Evolutionary conservation across 2,113 vertebrate species (phyloP).

Genomic region (Pseudopipra pipra): DNA sequence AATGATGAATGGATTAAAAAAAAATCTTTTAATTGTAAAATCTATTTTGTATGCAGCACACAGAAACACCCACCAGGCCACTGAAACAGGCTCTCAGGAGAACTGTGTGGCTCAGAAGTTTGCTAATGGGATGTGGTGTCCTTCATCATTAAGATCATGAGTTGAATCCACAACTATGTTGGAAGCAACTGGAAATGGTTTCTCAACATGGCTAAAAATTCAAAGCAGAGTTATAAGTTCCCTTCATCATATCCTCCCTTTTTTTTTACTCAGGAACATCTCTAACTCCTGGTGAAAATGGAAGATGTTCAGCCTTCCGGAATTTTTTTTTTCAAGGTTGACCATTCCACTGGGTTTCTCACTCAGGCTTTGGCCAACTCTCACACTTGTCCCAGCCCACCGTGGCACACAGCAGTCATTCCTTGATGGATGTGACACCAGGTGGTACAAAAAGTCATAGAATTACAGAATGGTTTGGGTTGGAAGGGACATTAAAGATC

Average conservation of each 20-base stretch:
- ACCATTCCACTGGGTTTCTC: background rate
- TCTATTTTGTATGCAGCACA: slow-evolving; percentile 28
- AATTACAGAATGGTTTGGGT: background rate
- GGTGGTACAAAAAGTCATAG: background rate
- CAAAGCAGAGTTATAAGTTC: background rate
- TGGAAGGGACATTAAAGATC: background rate
- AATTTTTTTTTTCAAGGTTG: background rate
- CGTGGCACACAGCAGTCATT: accelerated
- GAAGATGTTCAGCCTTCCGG: background rate
- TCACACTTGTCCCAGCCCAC: background rate
- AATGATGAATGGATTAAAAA: background rate
- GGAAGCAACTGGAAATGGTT: background rate
- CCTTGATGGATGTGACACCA: background rate
- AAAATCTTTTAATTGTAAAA: slow-evolving; percentile 38
- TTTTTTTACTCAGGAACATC: background rate
- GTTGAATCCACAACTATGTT: background rate
- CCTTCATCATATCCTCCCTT: background rate
- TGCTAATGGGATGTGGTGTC: slow-evolving; percentile 26
- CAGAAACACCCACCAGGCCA: background rate
- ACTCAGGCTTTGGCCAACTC: background rate
- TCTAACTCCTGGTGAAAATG: background rate
- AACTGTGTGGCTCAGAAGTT: slow-evolving; percentile 7
- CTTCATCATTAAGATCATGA: slow-evolving; percentile 13
- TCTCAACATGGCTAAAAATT: background rate
- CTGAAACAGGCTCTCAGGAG: slow-evolving; percentile 35